Evolutionary conservation across 2,888 invertebrate species (phyloP), one percentile per base, ranked within the genome.

Genomic region (Andricus curvator): DNA sequence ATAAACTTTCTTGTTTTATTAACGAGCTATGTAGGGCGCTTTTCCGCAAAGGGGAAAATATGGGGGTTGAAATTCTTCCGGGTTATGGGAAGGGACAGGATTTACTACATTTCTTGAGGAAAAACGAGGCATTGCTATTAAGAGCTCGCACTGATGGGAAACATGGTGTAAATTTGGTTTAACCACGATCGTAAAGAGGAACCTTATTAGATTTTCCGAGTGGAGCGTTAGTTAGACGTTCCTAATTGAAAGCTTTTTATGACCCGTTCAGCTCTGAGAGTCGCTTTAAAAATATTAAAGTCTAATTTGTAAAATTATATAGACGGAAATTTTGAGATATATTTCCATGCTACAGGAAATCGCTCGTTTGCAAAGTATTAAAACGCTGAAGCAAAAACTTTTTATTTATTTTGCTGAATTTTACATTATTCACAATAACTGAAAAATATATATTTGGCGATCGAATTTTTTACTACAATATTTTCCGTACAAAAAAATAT

Each of bases 1-100:
- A 74, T 56, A 74, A 74, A 74, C 74, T 56, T 74, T 74, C 29
- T 33, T 70, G 20, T 70, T 70, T 70, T 70, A 70, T 51, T 51
- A 51, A 56, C 70, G 70, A 33, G 20, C 51, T 70, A 33, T 56
- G 51, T 70, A 51, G 51, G 29, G 25, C 20, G 70, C 11, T 56
- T 56, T 56, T n/a, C 37, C n/a, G 33, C 74, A 74, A 74, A 37
- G 33, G 51, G 51, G 13, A 37, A 60, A 56, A 60, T 37, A 56
- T 56, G 29, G 56, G n/a, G 22, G 56, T 37, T 56, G 74, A 60
- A 74, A 74, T 74, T 37, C 33, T 74, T 60, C 56, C 13, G 4
- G 15, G 22, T 74, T n/a, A 56, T 60, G n/a, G 51, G 20, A 25
- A 17, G 70, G 29, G 29, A 70, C 33, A 51, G 37, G 37, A 74